These are phyloP conservation scores for Hypomecis atomaria DNA, from an alignment of 2,888 invertebrate species.

Conservation along the genomic window DNA sequence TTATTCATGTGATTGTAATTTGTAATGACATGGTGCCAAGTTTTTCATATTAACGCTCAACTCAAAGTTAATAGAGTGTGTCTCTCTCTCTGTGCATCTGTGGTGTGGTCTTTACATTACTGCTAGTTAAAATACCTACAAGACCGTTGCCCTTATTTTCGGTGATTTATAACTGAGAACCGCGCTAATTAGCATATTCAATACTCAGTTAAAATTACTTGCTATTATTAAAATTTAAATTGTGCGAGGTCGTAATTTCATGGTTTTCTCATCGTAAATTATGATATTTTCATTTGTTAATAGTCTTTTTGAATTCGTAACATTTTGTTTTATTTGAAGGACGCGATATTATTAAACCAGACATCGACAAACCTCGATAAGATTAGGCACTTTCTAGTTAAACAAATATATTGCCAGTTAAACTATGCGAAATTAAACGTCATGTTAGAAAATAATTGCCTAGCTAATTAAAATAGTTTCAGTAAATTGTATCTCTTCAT, in stretches of 20 bases:
- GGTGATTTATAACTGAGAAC: slow-evolving; percentile 33
- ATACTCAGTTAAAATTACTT: slow-evolving; percentile 20
- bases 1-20: too few species aligned
- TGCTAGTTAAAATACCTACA: slow-evolving; percentile 32
- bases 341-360: neutral
- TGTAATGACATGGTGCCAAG: too few species aligned
- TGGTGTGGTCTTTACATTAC: slow-evolving; percentile 27
- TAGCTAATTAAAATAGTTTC: too few species aligned
- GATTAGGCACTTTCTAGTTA: too few species aligned
- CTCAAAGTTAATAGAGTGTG: too few species aligned
- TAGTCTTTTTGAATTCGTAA: neutral
- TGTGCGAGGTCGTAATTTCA: slow-evolving; percentile 9
- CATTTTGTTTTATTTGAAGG: neutral
- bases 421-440: too few species aligned
- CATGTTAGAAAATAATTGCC: too few species aligned
- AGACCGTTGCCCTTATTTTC: slow-evolving; percentile 25
- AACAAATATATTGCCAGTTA: too few species aligned
- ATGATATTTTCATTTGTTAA: slow-evolving; percentile 7
- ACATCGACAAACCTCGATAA: too few species aligned
- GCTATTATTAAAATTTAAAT: slow-evolving; percentile 5
- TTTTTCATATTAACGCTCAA: too few species aligned
- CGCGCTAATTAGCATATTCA: slow-evolving; percentile 25
- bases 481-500: too few species aligned
- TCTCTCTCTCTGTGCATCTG: too few species aligned
- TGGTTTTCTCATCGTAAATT: slow-evolving; percentile 11